phyloP scores from a whole-genome alignment of 2,113 vertebrate genomes.

The Hypomesus transpacificus region DNA sequence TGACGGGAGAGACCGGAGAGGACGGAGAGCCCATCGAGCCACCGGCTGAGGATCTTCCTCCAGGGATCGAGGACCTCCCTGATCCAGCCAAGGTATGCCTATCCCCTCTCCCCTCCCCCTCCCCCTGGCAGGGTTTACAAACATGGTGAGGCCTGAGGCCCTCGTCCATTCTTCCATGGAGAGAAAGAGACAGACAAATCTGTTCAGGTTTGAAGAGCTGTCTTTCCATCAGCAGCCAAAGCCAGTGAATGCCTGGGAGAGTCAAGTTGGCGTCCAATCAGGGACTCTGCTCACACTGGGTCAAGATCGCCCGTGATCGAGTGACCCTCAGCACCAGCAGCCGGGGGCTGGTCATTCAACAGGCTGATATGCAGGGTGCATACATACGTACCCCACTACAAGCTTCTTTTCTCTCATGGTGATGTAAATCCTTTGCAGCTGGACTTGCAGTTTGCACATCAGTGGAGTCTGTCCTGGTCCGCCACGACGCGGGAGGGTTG shows the following conservation, averaged over 20 bases:
- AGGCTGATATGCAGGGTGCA: conserved; percentile 70
- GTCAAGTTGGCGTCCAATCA: conserved; percentile 72
- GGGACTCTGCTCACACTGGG: conserved; percentile 64
- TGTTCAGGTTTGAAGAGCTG: conserved; percentile 73
- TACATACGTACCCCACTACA: conserved; percentile 61
- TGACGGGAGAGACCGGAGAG: conserved; percentile 70
- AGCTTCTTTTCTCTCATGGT: conserved; percentile 71
- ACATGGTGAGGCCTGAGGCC: conserved; percentile 50
- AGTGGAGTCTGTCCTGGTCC: conserved; percentile 54
- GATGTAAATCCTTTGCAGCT: conserved; percentile 74
- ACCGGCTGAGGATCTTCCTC: conserved; percentile 78
- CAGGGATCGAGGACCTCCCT: conserved; percentile 87
- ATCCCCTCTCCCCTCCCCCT: too few species aligned
- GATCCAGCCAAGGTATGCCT: conserved; percentile 88
- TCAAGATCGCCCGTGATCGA: conserved; percentile 59
- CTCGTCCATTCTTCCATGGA: conserved; percentile 61
- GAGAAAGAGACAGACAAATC: conserved; percentile 45
- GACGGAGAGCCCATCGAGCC: conserved; percentile 60
- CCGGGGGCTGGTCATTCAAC: conserved; percentile 52
- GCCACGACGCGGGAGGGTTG: background rate
- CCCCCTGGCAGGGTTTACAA: conserved; percentile 20
- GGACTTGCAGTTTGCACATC: conserved; percentile 66
- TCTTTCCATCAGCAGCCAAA: conserved; percentile 75
- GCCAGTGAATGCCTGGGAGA: conserved; percentile 67
- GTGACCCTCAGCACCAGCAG: conserved; percentile 57